phyloP scores from a whole-genome alignment of 2,888 invertebrate genomes.

The Drosophila sordidapex region DNA sequence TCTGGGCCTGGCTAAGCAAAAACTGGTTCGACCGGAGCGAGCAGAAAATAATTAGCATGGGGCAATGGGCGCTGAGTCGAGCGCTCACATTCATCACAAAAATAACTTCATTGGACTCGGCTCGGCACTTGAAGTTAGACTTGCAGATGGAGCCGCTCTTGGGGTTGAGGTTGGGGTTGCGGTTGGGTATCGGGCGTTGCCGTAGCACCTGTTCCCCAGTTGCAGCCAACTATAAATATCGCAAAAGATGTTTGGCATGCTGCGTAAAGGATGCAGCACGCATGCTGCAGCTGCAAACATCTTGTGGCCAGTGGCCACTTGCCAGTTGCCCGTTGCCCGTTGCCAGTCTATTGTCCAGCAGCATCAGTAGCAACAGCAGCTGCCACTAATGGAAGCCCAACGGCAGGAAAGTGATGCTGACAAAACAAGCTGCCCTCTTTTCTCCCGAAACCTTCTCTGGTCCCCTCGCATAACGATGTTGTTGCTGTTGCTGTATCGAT shows the following conservation, averaged over 20 bases:
- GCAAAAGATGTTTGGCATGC: constrained; percentile 77
- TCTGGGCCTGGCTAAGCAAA: constrained; percentile 2
- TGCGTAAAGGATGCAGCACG: constrained; percentile 77
- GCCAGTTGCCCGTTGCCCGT: constrained; percentile 8
- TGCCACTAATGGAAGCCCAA: constrained; percentile 72
- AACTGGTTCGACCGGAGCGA: constrained; percentile 64
- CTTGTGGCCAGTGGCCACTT: constrained; percentile 59
- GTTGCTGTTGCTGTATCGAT: constrained; percentile 57
- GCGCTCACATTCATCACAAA: constrained; percentile 65
- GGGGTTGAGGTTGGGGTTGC: not conserved
- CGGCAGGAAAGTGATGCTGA: constrained; percentile 75
- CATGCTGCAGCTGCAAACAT: constrained; percentile 73
- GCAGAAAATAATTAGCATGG: constrained; percentile 68
- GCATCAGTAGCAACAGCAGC: constrained; percentile 56
- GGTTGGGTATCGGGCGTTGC: constrained; percentile 62
- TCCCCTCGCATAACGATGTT: constrained; percentile 23
- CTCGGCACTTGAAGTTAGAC: constrained; percentile 10
- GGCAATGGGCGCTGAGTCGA: constrained; percentile 48
- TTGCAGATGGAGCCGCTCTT: constrained; percentile 3
- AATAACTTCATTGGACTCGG: constrained; percentile 65
- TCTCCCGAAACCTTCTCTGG: not conserved
- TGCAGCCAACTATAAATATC: constrained; percentile 72
- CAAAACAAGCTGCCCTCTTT: constrained; percentile 67
- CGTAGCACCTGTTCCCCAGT: constrained; percentile 71
- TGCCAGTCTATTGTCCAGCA: constrained; percentile 16